These are phyloP conservation scores for Xiphophorus hellerii DNA, from an alignment of 2,113 vertebrate genomes.

Conservation along the genomic window DNA sequence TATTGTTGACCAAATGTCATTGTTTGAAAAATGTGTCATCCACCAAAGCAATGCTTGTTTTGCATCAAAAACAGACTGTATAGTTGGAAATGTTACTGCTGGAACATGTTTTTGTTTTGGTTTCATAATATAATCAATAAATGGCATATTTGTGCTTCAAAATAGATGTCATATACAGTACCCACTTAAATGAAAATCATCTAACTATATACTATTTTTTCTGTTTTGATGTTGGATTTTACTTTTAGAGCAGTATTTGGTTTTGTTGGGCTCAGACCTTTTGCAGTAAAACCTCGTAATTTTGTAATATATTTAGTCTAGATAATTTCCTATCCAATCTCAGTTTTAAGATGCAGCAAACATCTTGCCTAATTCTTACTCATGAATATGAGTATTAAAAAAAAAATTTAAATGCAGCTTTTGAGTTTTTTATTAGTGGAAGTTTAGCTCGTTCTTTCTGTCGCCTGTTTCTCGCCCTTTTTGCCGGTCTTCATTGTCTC, in stretches of 20 bases:
- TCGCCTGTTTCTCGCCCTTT: neutral
- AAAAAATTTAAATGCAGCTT: neutral
- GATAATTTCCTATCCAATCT: neutral
- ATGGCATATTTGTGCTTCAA: neutral
- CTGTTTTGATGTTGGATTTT: neutral
- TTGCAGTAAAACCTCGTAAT: neutral
- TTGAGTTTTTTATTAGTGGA: neutral
- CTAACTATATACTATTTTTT: neutral
- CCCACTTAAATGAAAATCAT: too few relatives aligned
- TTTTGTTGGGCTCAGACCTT: neutral
- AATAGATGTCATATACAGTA: neutral
- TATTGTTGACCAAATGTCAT: neutral
- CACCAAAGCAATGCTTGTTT: neutral
- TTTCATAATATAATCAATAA: neutral
- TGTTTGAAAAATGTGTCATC: neutral
- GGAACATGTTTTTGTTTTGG: neutral
- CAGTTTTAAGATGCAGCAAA: neutral
- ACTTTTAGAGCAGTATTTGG: neutral
- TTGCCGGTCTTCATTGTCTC: neutral
- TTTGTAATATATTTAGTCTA: neutral
- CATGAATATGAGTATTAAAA: too few relatives aligned
- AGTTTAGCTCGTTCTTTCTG: neutral
- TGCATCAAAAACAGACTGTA: neutral
- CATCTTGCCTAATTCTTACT: too few relatives aligned
- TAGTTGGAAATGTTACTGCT: neutral